Base-by-base conservation (phyloP, 2,888 invertebrate genomes). In the Lomographa bimaculata region DNA sequence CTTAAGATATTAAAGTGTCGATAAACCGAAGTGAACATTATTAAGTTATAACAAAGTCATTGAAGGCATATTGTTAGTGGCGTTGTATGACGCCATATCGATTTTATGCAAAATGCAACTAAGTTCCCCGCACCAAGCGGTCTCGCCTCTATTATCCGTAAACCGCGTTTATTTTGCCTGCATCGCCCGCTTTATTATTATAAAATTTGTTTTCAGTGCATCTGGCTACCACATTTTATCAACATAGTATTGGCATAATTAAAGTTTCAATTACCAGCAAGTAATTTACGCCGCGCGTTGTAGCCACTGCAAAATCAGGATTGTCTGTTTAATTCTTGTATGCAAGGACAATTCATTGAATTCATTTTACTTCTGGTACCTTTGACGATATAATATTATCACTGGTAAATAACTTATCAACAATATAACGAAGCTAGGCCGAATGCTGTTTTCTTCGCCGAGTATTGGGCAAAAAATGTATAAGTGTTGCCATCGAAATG, bases 51-150 rank as follows among this genome's bases (percentile, higher is more conserved):
- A 43, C 21, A 33, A 45, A 45, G 34, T 37, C 37, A 37, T 43
- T 38, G 33, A 20, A 25, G 28, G 34, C 37, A 39, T 46, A 45
- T 36, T 39, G 45, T 50, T 42, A 36, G 34, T 50, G 62, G 54
- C 62, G 46, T 58, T 54, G 59, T 69, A 64, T 70, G 63, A 66
- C 50, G 55, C 56, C 60, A 56, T 76, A 79, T 83, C 69, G 84
- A 83, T 85, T 82, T 85, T 79, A 84, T 84, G 83, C 79, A 81
- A 81, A 83, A 78, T 81, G 74, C 80, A 81, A 76, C 75, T 66
- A 66, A 77, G 76, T 80, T 75, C 54, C 64, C 54, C 58, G 58
- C 57, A 56, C 55, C 62, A 59, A 71, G 59, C 67, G 62, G 58
- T 60, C 61, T 68, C 62, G 64, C 57, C 58, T 70, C 65, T 76